phyloP scores from a whole-genome alignment of 2,113 vertebrate species.

The Cavia porcellus region DNA sequence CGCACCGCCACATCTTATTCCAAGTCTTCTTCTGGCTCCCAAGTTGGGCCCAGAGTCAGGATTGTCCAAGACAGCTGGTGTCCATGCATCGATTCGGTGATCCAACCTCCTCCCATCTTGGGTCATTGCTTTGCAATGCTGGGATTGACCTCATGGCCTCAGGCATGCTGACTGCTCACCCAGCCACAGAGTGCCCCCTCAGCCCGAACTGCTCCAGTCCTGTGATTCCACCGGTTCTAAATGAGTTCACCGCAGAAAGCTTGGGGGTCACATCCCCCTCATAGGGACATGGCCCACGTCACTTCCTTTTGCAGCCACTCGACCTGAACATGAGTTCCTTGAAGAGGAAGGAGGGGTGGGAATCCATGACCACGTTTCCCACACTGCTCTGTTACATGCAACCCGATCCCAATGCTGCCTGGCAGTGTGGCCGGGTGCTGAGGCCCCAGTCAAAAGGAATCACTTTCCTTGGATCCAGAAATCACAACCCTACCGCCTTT shows the following conservation, averaged over 20 bases:
- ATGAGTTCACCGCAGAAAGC: background rate
- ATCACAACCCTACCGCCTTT: background rate
- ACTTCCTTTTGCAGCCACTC: background rate
- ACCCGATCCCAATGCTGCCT: background rate
- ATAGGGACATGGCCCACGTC: background rate
- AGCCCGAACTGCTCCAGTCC: background rate
- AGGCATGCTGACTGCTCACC: too few species aligned
- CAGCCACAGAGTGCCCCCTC: background rate
- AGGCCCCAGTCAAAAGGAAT: background rate
- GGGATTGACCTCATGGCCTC: background rate
- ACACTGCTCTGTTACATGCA: background rate
- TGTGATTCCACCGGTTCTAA: background rate
- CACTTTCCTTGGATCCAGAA: slow-evolving; percentile 12
- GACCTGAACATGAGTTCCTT: background rate
- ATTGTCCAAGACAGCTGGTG: background rate
- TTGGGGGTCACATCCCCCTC: background rate
- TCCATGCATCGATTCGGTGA: background rate
- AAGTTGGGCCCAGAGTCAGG: background rate
- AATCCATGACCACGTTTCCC: background rate
- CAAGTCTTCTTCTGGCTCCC: background rate
- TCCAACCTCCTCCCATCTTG: background rate
- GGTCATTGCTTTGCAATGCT: background rate
- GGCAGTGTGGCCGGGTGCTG: background rate
- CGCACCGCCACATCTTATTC: background rate
- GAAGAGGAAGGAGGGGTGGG: background rate